Percentiles rank a stretch among this genome's conserved stretches.
Conservation (phyloP, 2,888 invertebrate genomes). For the Bellardia pandia region DNA sequence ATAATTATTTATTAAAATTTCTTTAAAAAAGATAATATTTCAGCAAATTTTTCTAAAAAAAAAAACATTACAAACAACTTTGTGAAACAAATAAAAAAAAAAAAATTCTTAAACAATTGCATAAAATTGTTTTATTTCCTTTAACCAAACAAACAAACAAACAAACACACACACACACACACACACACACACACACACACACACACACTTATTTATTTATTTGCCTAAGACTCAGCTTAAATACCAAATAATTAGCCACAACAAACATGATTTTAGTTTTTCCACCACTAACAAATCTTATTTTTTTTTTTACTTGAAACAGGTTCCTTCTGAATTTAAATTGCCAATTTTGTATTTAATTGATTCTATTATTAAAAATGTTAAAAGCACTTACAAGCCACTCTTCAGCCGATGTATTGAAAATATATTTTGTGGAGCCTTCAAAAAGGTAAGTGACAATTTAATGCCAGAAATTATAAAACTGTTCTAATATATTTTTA, state of each 20-base stretch:
- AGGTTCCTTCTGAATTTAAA: conserved; percentile 95
- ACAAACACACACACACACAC: no score
- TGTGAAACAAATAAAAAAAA: conserved; percentile 70
- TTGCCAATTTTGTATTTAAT: conserved; percentile 98
- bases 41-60: conserved; percentile 47
- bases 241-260: conserved; percentile 3
- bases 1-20: conserved; percentile 28
- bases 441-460: conserved; percentile 91
- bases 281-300: conserved; percentile 50
- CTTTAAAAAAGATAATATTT: conserved; percentile 54
- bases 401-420: conserved; percentile 97
- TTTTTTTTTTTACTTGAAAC: conserved; percentile 79
- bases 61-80: conserved; percentile 37
- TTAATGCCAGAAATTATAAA: no score
- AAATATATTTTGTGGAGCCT: conserved; percentile 95
- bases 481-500: no score
- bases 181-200: no score
- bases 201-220: neutral
- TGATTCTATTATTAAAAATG: conserved; percentile 99
- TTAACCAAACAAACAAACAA: conserved; percentile 18
- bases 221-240: conserved; percentile 17
- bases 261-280: conserved; percentile 31
- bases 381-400: conserved; percentile 93
- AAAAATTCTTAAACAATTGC: conserved; percentile 66
- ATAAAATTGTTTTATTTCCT: conserved; percentile 73